These are phyloP conservation scores for Cosmia pyralina DNA, from an alignment of 2,888 invertebrate genomes.

Conservation along the genomic window DNA sequence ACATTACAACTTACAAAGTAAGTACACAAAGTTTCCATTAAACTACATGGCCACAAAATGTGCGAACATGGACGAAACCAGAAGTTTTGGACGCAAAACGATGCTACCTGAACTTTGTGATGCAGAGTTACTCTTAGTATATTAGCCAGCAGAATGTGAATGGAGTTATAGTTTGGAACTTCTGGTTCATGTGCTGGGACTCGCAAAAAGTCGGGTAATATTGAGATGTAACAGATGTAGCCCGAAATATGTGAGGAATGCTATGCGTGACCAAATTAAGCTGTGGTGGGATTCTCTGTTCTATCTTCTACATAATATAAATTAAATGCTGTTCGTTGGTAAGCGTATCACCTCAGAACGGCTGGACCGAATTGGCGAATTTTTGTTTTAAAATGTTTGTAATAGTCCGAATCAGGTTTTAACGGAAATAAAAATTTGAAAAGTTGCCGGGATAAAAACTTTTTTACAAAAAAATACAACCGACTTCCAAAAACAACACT, in stretches of 20 bases:
- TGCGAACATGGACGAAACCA: slow-evolving; percentile 35
- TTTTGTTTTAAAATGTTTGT: neutral
- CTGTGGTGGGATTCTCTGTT: neutral
- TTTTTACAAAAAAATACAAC: too few species aligned
- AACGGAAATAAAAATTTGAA: too few species aligned
- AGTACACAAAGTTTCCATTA: slow-evolving; percentile 58
- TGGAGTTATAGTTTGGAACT: slow-evolving; percentile 47
- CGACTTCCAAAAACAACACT: too few species aligned
- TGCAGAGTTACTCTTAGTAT: slow-evolving; percentile 26
- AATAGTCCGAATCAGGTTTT: neutral
- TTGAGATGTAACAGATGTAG: slow-evolving; percentile 36
- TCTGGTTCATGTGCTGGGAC: slow-evolving; percentile 5
- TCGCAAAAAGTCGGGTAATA: slow-evolving; percentile 32
- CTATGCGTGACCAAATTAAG: slow-evolving; percentile 7
- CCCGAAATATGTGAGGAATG: neutral
- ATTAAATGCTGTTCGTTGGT: neutral
- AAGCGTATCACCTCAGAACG: neutral
- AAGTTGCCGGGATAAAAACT: too few species aligned
- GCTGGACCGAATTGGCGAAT: neutral
- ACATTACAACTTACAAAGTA: slow-evolving; percentile 54
- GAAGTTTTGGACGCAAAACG: slow-evolving; percentile 51
- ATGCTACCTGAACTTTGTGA: slow-evolving; percentile 47
- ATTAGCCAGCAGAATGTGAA: slow-evolving; percentile 53
- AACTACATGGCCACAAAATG: slow-evolving; percentile 57
- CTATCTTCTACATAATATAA: too few species aligned